These are phyloP conservation scores for Conistra vaccinii DNA, from an alignment of 2,888 invertebrate genomes.

Conservation along the genomic window DNA sequence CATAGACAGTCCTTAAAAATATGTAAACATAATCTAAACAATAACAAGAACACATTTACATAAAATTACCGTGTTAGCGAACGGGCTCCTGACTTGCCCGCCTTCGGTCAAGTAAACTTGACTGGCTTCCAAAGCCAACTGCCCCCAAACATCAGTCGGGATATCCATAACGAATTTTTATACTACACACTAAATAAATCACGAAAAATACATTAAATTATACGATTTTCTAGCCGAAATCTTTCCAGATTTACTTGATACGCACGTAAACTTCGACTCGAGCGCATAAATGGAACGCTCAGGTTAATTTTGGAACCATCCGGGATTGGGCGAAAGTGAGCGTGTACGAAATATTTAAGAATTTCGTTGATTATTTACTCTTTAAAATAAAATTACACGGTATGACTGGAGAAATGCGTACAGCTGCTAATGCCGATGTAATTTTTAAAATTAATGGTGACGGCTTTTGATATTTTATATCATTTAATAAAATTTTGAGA, in stretches of 20 bases:
- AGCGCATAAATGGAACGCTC: slow-evolving; percentile 84
- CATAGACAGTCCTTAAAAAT: slow-evolving; percentile 2
- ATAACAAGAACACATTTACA: slow-evolving; percentile 62
- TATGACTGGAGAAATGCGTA: slow-evolving; percentile 38
- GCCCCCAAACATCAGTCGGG: slow-evolving; percentile 96
- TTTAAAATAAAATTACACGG: slow-evolving; percentile 39
- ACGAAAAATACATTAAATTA: slow-evolving; percentile 67
- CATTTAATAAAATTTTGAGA: slow-evolving; percentile 10
- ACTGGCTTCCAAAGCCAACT: slow-evolving; percentile 96
- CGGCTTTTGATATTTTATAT: slow-evolving; percentile 41
- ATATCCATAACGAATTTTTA: slow-evolving; percentile 91
- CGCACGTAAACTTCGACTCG: slow-evolving; percentile 79
- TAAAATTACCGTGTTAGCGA: slow-evolving; percentile 95
- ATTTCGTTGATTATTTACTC: slow-evolving; percentile 71
- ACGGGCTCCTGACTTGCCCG: slow-evolving; percentile 94
- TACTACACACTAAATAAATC: slow-evolving; percentile 68
- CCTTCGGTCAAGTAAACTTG: slow-evolving; percentile 96
- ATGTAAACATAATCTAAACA: slow-evolving; percentile 50
- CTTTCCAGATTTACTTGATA: slow-evolving; percentile 79
- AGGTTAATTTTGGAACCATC: slow-evolving; percentile 89
- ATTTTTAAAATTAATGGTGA: slow-evolving; percentile 32
- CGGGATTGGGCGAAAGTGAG: slow-evolving; percentile 79
- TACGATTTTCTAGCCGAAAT: slow-evolving; percentile 60
- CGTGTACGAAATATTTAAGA: slow-evolving; percentile 75
- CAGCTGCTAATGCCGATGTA: slow-evolving; percentile 31